Base-by-base conservation (phyloP, 1,140 invertebrate genomes). In the Aphaenogaster ashmeadi region DNA sequence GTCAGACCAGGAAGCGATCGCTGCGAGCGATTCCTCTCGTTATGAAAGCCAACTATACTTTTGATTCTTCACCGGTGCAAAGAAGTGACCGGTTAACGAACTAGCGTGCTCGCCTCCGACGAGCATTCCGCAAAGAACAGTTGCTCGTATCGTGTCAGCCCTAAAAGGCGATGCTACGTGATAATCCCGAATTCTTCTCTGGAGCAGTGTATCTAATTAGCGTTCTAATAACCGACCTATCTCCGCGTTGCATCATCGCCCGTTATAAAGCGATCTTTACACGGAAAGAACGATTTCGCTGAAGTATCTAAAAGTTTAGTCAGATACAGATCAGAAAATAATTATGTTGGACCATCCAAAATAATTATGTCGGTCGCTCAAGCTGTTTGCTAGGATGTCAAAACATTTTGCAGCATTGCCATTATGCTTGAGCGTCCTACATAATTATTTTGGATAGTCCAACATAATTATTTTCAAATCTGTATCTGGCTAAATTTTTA, bases 11-110 rank as follows among this genome's bases (percentile, higher is more conserved):
- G 60, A 62, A 89, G 66, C 74, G 66, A 78, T 85, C 81, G 74
- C 81, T 88, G 44, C 44, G 36, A 58, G 83, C 80, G 74, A 67
- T 91, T 80, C 41, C 64, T 87, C 13, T 75, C 69, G 87, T 89
- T 89, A 86, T 67, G 72, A 67, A 78, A 78, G 66, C 58, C 88
- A 74, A 62, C 69, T 62, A 52, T 44, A 58, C 50, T 87, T 87
- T 83, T 62, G 84, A 72, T 87, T 50, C 50, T 56, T 81, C 52
- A 77, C 18, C 67, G 75, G 38, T 47, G 47, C 58, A 71, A 89
- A 67, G 69, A 87, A 77, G 38, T 47, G 62, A 66, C 47, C 71
- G 71, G 66, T 86, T 77, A 89, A 88, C 81, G 80, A 89, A 81
- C 44, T 9, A 44, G 7, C 3, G 27, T 58, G 11, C 18, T 38